Base-by-base conservation (phyloP, 2,888 invertebrate species). In the Napeogenes inachia region DNA sequence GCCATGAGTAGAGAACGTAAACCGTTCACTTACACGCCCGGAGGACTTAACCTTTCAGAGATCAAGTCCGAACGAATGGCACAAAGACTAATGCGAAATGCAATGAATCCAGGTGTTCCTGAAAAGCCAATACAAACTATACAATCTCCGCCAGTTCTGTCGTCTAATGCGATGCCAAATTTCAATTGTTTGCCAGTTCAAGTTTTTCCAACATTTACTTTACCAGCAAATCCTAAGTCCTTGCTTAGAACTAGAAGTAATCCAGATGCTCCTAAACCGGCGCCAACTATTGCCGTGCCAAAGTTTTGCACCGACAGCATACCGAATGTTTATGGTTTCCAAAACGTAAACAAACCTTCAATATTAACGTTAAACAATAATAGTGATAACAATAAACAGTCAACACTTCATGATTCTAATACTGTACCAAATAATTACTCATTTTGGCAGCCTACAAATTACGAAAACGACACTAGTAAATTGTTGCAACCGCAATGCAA, bases 21-120 rank as follows among this genome's bases (percentile, higher is more conserved):
- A 84, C 98, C 98, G 45, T 98, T 98, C 82, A 98, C 98, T 33
- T 98, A 98, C 82, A 97, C 97, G 38, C 98, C 98, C 1, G 97
- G 98, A 12, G 98, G 98, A 73, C 92, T 98, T 63, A 96, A 98
- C 85, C 92, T 98, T 55, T 96, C 97, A 13, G 96, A 98, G 89
- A 97, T 98, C 70, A 94, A 95, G 74, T 97, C 97, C 57, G 97
- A 97, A 67, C 93, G 96, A 68, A 97, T 98, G 97, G 96, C 95
- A 32, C 92, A 95, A 75, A 91, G 97, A 56, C 77, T 93, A 60
- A 89, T 91, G 89, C 81, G 85, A 67, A 91, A 91, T 73, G 91
- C 91, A 10, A 90, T 91, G 91, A 87, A 85, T 69, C 95, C 95
- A 77, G 96, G 96, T 13, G 94, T 95, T 53, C 92, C 93, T 45